Evolutionary conservation across 2,888 invertebrate genomes (phyloP).

Genomic region (Ophion costatus): DNA sequence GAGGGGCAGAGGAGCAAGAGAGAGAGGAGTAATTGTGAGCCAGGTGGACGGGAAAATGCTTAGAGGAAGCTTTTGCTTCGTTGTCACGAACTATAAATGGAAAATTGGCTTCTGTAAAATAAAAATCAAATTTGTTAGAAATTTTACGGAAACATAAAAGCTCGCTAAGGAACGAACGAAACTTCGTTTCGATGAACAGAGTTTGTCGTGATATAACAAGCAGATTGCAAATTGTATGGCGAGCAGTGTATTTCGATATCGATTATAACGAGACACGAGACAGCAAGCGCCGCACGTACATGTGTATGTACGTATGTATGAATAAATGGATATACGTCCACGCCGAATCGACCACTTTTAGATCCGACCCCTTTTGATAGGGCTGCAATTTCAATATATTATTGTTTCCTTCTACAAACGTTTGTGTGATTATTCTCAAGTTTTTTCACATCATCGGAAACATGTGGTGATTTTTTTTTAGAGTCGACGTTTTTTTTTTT

Average conservation of each 20-base stretch:
- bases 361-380: too few species aligned
- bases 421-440: too few species aligned
- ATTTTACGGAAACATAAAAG: not conserved
- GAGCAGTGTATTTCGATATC: constrained; percentile 48
- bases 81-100: too few species aligned
- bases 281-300: constrained; percentile 23
- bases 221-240: constrained; percentile 32
- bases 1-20: not conserved
- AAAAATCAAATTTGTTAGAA: too few species aligned
- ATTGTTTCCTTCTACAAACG: too few species aligned
- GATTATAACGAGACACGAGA: constrained; percentile 50
- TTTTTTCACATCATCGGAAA: too few species aligned
- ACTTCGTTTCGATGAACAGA: constrained; percentile 7
- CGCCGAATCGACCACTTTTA: too few species aligned
- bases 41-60: not conserved
- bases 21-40: not conserved
- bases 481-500: too few species aligned
- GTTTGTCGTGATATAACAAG: constrained; percentile 20
- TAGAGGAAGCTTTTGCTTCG: not conserved
- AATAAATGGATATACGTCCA: not conserved
- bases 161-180: not conserved
- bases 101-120: too few species aligned
- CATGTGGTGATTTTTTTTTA: too few species aligned
- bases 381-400: too few species aligned
- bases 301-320: not conserved